These are phyloP conservation scores for Tuta absoluta DNA, from an alignment of 2,888 invertebrate genomes.

Conservation along the genomic window DNA sequence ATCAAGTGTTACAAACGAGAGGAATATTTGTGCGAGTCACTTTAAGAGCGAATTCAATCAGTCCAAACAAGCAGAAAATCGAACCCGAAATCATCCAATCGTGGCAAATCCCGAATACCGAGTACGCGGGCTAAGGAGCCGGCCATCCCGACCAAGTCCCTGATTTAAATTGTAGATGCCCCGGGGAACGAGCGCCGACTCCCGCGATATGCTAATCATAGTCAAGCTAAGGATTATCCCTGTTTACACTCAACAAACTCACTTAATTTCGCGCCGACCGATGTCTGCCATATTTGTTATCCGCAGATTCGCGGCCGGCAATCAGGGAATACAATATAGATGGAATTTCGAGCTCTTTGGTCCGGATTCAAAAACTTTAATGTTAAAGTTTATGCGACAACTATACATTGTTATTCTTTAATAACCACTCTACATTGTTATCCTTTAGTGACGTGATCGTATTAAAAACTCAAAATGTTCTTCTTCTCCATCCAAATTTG, in stretches of 20 bases:
- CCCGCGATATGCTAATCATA: constrained; percentile 81
- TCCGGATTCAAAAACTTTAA: neutral
- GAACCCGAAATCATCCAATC: constrained; percentile 79
- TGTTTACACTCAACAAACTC: constrained; percentile 82
- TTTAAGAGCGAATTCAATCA: constrained; percentile 74
- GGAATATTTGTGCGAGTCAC: constrained; percentile 58
- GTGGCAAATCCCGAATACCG: constrained; percentile 78
- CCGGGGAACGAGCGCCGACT: constrained; percentile 74
- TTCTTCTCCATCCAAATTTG: too few species aligned
- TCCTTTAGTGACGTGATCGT: too few species aligned
- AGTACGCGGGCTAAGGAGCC: constrained; percentile 74
- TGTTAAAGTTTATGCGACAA: too few species aligned
- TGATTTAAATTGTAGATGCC: constrained; percentile 81
- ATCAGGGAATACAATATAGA: constrained; percentile 2
- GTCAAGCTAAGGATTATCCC: constrained; percentile 80
- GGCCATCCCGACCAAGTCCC: constrained; percentile 74
- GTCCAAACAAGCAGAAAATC: constrained; percentile 78
- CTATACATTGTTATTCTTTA: too few species aligned
- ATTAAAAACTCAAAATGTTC: too few species aligned
- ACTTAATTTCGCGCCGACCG: constrained; percentile 78
- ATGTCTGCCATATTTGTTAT: constrained; percentile 27
- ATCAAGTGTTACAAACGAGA: constrained; percentile 38
- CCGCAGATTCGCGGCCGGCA: constrained; percentile 15
- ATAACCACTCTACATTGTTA: too few species aligned
- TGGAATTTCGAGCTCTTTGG: neutral